Evolutionary conservation across 2,797 vertebrate species (phyloP), one percentile per base, ranked within the genome.

Genomic region (Gastrophryne carolinensis): DNA sequence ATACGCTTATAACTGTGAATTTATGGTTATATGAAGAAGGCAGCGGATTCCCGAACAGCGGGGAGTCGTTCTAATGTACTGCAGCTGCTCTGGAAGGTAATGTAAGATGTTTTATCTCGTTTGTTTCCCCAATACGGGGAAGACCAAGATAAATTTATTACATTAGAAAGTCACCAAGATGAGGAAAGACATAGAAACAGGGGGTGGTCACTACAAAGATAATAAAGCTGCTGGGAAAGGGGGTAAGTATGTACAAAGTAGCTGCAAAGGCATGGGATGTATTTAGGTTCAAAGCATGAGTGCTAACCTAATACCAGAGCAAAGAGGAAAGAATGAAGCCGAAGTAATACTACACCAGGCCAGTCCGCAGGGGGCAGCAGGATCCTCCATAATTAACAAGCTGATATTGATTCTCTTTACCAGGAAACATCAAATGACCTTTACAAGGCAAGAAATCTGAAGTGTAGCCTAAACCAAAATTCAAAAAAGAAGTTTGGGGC

Each of bases 351-450:
- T 56, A 77, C 67, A 57, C 74, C 34, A 71, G 49, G 27, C 27
- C 30, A 21, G 50, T 35, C 58, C 66, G 8, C 37, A 64, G 66
- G 74, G 66, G 60, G 58, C 67, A 77, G 34, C 12, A 62, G 64
- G 66, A 63, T 77, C 50, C 67, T 71, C 60, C 62, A 77, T 77
- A 77, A 77, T 77, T 77, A 71, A 77, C 74, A 71, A 77, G 74
- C 35, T 71, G 29, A 64, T 77, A 77, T 77, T 71, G 74, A 77
- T 77, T 77, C 67, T 23, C 67, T 50, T 57, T 77, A 71, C 57
- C 67, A 77, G 74, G 74, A 77, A 77, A 77, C 50, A 77, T 52
- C 64, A 52, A 77, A 71, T 77, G 74, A 77, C 74, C 74, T 77
- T 77, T 77, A 29, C 35, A 49, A 64, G 64, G 63, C 39, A 53